Evolutionary conservation across 2,113 vertebrate genomes (phyloP).

Genomic region (Dromiciops gliroides): DNA sequence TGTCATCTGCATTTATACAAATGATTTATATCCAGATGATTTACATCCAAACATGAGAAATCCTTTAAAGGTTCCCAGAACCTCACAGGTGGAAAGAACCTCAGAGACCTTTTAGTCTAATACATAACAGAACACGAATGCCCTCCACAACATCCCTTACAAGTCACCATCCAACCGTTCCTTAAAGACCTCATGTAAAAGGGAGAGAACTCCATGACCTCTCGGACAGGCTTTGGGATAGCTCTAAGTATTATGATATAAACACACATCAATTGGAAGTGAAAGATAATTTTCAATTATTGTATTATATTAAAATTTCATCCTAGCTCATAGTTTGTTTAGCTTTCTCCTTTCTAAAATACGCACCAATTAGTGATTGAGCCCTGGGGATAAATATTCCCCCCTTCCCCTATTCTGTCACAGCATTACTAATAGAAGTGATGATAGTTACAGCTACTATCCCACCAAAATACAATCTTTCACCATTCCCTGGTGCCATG

Average conservation of each 20-base stretch:
- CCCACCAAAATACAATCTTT: neutral
- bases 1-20: neutral
- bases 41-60: neutral
- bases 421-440: neutral
- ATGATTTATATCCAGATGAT: neutral
- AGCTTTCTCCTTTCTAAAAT: neutral
- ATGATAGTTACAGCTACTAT: neutral
- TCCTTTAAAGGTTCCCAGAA: neutral
- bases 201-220: neutral
- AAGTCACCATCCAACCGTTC: neutral
- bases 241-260: neutral
- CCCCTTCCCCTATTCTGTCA: neutral
- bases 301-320: neutral
- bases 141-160: neutral
- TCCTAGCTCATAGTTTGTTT: neutral
- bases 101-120: neutral
- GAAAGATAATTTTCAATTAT: neutral
- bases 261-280: neutral
- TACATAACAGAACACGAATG: neutral
- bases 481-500: neutral
- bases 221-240: neutral
- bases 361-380: neutral
- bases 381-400: neutral
- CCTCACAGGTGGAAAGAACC: neutral
- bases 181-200: neutral